phyloP scores from a whole-genome alignment of 2,113 vertebrate species.

The Melanerpes aurifrons region DNA sequence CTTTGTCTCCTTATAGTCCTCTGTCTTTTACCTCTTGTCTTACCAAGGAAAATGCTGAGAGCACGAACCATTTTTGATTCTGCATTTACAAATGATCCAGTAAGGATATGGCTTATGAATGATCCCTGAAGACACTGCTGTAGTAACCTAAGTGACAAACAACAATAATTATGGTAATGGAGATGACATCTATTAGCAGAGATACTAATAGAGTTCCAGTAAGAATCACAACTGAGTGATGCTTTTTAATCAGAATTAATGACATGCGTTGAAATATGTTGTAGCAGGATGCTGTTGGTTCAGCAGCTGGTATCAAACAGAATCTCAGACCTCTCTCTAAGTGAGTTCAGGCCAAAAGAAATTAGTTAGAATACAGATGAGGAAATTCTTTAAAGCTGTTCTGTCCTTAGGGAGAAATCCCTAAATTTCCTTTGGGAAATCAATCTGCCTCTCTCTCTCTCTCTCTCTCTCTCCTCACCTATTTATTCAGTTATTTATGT shows the following conservation, averaged over 20 bases:
- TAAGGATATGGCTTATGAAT: constrained; percentile 34
- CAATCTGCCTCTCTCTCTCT: neutral
- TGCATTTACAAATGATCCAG: constrained; percentile 24
- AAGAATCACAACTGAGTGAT: constrained; percentile 60
- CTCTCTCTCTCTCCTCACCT: neutral
- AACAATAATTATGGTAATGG: constrained; percentile 58
- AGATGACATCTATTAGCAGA: constrained; percentile 56
- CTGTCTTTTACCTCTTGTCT: neutral
- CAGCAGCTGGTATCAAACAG: neutral
- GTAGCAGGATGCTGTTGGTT: neutral
- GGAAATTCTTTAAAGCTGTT: neutral
- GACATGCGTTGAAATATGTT: neutral
- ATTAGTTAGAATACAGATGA: neutral
- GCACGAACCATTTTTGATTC: neutral
- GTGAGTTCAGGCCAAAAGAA: neutral
- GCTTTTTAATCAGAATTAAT: constrained; percentile 61
- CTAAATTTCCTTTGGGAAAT: neutral
- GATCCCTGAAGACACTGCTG: constrained; percentile 31
- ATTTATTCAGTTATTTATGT: neutral
- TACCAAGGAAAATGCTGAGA: neutral
- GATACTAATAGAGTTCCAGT: constrained; percentile 48
- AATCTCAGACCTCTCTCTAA: neutral
- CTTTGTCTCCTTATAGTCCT: neutral
- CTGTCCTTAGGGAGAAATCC: neutral
- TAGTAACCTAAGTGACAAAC: constrained; percentile 54